Evolutionary conservation across 2,888 invertebrate genomes (phyloP).

Genomic region (Epinotia ramella): DNA sequence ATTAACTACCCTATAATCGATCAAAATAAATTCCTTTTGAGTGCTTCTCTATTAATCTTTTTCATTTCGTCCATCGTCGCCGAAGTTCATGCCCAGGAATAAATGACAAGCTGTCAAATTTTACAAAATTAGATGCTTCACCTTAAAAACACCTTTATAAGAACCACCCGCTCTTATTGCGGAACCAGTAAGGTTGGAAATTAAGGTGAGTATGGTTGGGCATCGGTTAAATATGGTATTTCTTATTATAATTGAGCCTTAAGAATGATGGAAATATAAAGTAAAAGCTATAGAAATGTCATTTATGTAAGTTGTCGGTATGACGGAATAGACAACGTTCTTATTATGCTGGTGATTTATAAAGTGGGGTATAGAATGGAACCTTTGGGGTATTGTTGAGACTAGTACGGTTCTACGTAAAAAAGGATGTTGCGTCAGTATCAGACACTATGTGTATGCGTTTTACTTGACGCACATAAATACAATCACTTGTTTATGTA

Average conservation of each 20-base stretch:
- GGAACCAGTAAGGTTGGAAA: background rate
- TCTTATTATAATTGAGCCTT: conserved; percentile 21
- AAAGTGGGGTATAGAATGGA: background rate
- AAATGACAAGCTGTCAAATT: conserved; percentile 20
- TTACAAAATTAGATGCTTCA: background rate
- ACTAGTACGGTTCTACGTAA: background rate
- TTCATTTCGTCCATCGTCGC: conserved; percentile 23
- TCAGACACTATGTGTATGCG: no score
- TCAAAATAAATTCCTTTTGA: conserved; percentile 16
- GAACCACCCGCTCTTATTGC: background rate
- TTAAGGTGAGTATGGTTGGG: background rate
- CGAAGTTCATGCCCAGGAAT: conserved; percentile 6
- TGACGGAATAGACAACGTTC: background rate
- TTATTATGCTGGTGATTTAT: background rate
- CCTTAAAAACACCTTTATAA: background rate
- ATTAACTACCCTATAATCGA: conserved; percentile 18
- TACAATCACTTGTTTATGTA: no score
- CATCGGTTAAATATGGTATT: background rate
- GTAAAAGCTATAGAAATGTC: background rate
- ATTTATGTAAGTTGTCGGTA: background rate
- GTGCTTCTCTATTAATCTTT: conserved; percentile 19
- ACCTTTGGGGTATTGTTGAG: background rate
- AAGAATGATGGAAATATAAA: conserved; percentile 20
- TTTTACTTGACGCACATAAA: no score
- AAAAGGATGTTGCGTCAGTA: background rate